These are phyloP conservation scores for Noctua janthina DNA, from an alignment of 2,888 invertebrate genomes.

Conservation along the genomic window DNA sequence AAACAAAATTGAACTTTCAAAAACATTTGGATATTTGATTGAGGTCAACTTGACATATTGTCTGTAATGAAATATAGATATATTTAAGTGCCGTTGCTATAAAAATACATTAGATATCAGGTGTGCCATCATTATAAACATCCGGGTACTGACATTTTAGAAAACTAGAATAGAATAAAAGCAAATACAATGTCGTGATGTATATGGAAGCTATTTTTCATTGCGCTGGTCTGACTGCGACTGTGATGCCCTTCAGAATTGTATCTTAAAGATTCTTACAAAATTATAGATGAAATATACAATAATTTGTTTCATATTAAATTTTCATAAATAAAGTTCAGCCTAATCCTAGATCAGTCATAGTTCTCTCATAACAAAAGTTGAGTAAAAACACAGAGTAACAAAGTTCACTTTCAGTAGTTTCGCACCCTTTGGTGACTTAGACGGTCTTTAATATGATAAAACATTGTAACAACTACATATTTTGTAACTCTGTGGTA, in stretches of 20 bases:
- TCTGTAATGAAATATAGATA: too few relatives aligned
- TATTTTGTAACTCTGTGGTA: background rate
- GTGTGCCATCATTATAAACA: background rate
- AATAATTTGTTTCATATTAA: conserved; percentile 10
- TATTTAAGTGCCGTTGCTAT: too few relatives aligned
- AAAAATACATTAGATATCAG: too few relatives aligned
- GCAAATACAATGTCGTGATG: background rate
- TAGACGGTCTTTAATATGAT: too few relatives aligned
- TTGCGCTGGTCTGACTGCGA: too few relatives aligned
- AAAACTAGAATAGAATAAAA: background rate
- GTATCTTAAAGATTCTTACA: background rate
- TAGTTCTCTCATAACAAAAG: background rate
- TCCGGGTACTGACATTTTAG: background rate
- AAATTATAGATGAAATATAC: background rate
- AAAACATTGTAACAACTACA: background rate
- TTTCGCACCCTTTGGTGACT: background rate
- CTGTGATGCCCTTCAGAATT: too few relatives aligned
- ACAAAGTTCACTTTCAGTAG: background rate
- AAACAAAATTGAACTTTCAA: too few relatives aligned
- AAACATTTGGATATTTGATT: too few relatives aligned
- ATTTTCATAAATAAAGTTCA: background rate
- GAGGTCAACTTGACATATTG: too few relatives aligned
- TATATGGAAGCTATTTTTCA: background rate
- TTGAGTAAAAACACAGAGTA: background rate
- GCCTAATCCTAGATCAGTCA: conserved; percentile 31